A percentile compares a stretch with the other conserved stretches of the same genome.
phyloP scores from a whole-genome alignment of 2,113 vertebrate species.

The Emydura subglobosa region DNA sequence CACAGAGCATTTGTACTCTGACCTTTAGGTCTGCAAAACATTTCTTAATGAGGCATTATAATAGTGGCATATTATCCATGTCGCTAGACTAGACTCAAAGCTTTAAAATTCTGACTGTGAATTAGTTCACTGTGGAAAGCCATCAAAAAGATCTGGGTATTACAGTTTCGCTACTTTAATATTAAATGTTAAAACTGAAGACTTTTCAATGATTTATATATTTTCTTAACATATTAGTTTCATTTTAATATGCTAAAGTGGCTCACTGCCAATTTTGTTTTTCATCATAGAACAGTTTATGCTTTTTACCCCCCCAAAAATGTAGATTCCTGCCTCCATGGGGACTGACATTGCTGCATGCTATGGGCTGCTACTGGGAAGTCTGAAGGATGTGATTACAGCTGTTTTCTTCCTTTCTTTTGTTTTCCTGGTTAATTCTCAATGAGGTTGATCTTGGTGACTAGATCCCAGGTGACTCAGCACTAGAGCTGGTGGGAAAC shows the following conservation, averaged over 20 bases:
- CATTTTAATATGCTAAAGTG: background rate
- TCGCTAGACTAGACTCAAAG: background rate
- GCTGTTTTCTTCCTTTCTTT: no score
- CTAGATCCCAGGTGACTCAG: no score
- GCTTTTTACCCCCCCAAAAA: background rate
- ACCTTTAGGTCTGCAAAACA: background rate
- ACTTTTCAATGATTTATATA: background rate
- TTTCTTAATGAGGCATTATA: background rate
- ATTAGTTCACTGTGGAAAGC: background rate
- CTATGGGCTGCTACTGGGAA: no score
- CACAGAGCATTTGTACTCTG: background rate
- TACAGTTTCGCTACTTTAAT: background rate
- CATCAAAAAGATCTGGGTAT: background rate
- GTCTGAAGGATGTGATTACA: no score
- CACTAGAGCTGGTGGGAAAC: no score
- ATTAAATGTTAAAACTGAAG: background rate
- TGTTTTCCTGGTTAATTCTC: no score
- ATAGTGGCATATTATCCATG: background rate
- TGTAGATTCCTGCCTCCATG: background rate
- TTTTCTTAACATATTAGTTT: fast-evolving
- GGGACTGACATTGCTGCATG: no score
- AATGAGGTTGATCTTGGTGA: no score
- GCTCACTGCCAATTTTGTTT: background rate
- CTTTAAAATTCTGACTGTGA: background rate
- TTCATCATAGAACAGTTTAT: background rate